Evolutionary conservation across 2,888 invertebrate species (phyloP), one percentile per base, ranked within the genome.

Genomic region (Melitaea athalia): DNA sequence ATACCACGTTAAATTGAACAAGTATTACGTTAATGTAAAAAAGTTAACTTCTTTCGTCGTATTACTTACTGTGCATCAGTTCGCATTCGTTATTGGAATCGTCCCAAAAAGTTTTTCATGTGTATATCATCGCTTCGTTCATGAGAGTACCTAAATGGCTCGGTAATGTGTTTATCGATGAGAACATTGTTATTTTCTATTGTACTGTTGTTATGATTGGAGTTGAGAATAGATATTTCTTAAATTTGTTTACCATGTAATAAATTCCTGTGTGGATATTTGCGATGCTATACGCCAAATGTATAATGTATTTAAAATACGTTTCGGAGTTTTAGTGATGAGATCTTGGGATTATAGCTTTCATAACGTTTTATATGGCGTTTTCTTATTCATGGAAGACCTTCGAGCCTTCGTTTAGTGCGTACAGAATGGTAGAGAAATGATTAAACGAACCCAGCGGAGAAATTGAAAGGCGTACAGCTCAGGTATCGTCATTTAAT

Each of bases 391-490:
- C 68, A 63, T 69, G 61, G 70, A 64, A 71, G 64, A 52, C 60
- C 50, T 60, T 55, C 61, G 47, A 57, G 76, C 74, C 71, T 77
- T 79, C 78, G 78, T 78, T 78, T 73, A 75, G 76, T 72, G 71
- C 78, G 80, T 85, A 81, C 78, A 81, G 81, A 84, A 76, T 80
- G 74, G 78, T 75, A 78, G 74, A 75, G 78, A 78, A 81, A 79
- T 79, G 77, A 71, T 68, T 73, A 67, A 68, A 80, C 74, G 72
- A 79, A 77, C 71, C 78, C 72, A 74, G 76, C 76, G 77, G 84
- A 83, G 81, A 86, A 87, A 87, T 88, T 88, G 85, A 86, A 89
- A 86, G 82, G 81, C 83, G 75, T 75, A 74, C 78, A 77, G 79
- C 80, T 75, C 74, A 74, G 77, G 77, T 78, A 79, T 78, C 77